These are phyloP conservation scores for Poecile montanus DNA, from an alignment of 2,797 vertebrate genomes.

Conservation along the genomic window DNA sequence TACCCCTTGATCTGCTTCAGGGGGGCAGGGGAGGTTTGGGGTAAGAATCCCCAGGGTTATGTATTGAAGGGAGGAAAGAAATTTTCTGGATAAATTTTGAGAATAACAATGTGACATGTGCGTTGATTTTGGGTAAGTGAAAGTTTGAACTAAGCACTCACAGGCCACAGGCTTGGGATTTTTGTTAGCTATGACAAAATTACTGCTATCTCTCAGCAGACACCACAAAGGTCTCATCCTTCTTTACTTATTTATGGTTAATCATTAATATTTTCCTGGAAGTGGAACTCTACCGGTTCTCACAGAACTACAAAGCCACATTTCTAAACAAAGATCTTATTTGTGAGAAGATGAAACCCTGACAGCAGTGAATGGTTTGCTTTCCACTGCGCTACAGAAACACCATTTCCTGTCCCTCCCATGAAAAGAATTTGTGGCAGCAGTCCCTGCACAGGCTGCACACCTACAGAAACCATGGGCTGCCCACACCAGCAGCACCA, in stretches of 20 bases:
- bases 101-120: background rate
- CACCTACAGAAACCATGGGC: background rate
- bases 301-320: conserved; percentile 17
- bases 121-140: background rate
- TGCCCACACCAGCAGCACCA: rapidly evolving
- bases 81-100: background rate
- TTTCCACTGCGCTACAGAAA: background rate
- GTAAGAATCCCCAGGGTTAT: background rate
- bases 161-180: background rate
- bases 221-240: background rate
- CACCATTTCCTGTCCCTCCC: conserved; percentile 31
- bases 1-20: background rate
- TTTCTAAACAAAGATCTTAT: background rate
- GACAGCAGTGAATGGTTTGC: background rate
- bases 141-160: background rate
- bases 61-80: background rate
- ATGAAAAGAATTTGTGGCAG: background rate
- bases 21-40: rapidly evolving
- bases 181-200: background rate
- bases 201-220: background rate
- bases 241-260: background rate
- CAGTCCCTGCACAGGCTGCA: background rate
- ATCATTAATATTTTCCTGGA: conserved; percentile 31
- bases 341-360: conserved; percentile 22
- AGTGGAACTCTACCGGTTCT: background rate